Evolutionary conservation across 2,797 vertebrate genomes (phyloP).

Genomic region (Halcyon leucocephala): DNA sequence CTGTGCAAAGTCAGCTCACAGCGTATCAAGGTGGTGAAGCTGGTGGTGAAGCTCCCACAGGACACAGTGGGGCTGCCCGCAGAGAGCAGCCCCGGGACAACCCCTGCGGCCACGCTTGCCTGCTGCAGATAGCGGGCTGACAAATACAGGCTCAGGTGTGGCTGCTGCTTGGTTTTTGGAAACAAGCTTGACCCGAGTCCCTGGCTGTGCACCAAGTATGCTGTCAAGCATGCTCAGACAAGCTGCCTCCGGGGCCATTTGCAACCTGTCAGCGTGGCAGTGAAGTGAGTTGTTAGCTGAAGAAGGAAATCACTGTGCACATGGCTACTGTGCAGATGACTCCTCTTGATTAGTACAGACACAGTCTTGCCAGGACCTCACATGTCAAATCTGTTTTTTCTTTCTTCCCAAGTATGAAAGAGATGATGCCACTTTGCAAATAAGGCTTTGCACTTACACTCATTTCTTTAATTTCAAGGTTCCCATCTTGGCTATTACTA

Average conservation of each 20-base stretch:
- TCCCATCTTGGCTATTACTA: neutral
- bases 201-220: neutral
- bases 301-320: neutral
- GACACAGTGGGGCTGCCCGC: neutral
- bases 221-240: constrained; percentile 16
- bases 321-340: neutral
- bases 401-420: neutral
- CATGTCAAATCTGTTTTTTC: neutral
- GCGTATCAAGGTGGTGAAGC: neutral
- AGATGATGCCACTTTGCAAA: neutral
- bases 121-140: neutral
- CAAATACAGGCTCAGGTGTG: neutral
- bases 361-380: neutral
- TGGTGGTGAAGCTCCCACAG: neutral
- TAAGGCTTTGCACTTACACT: neutral
- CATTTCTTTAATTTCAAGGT: neutral
- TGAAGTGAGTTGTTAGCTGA: neutral
- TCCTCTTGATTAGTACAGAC: neutral
- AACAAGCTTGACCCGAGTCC: neutral
- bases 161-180: neutral
- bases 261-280: neutral
- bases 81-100: neutral
- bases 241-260: constrained; percentile 4
- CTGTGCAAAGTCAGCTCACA: neutral
- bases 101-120: neutral